Percentiles rank a stretch among this genome's conserved stretches.
phyloP scores from a whole-genome alignment of 2,113 vertebrate species.

The Misgurnus anguillicaudatus region DNA sequence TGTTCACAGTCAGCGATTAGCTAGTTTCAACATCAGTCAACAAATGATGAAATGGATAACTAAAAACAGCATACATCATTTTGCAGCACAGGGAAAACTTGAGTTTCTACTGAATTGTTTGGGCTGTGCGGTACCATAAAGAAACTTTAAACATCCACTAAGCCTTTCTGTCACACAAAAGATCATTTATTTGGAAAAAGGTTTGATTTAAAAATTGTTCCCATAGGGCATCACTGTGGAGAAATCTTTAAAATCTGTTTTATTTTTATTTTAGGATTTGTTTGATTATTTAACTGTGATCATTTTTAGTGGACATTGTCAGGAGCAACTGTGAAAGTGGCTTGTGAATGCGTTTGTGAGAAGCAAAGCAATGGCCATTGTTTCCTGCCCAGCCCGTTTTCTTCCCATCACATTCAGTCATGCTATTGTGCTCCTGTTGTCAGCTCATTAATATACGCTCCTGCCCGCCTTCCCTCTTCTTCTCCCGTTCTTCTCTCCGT shows the following conservation, averaged over 20 bases:
- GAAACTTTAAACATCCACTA: too few relatives aligned
- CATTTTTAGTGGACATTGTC: too few relatives aligned
- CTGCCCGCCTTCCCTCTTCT: conserved; percentile 24
- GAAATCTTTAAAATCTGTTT: too few relatives aligned
- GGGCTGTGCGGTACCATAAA: too few relatives aligned
- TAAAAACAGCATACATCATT: conserved; percentile 13
- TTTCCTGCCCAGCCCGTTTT: conserved; percentile 26
- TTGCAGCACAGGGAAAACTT: not conserved
- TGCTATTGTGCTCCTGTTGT: conserved; percentile 39
- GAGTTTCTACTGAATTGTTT: not conserved
- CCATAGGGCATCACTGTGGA: too few relatives aligned
- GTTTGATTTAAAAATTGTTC: too few relatives aligned
- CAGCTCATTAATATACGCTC: conserved; percentile 50
- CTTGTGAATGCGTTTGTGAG: not conserved
- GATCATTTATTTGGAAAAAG: too few relatives aligned
- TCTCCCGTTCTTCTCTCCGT: not conserved
- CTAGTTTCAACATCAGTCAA: not conserved
- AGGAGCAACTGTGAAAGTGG: not conserved
- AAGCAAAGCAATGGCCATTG: not conserved
- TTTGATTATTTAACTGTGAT: too few relatives aligned
- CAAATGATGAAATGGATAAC: conserved; percentile 12
- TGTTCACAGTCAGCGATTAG: not conserved
- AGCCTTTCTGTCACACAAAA: too few relatives aligned
- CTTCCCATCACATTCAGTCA: conserved; percentile 40
- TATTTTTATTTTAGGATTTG: too few relatives aligned